Base-by-base conservation (phyloP, 2,888 invertebrate species). In the Calameuta filiformis region DNA sequence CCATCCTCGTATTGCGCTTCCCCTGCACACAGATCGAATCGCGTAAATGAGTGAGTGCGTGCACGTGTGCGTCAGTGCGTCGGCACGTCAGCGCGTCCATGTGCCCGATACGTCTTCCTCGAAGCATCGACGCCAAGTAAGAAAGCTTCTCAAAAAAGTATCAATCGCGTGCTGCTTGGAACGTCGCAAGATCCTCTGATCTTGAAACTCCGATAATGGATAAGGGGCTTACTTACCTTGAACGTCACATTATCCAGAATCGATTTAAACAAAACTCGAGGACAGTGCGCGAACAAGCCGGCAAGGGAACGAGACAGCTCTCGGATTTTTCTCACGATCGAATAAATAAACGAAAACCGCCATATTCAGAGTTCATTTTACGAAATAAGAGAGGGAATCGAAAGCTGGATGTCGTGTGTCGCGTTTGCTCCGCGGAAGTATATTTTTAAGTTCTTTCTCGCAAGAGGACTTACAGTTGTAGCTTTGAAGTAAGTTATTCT, bases 271-370 rank as follows among this genome's bases (percentile, higher is more conserved):
- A 40, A 40, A 40, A 40, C 15, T 40, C 40, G 40, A 40, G 15
- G 40, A 15, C 40, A 69, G 69, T 6, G 69, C 69, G n/a, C 69
- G 80, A 84, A 82, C 82, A 84, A 83, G 82, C 77, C 83, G 82
- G 80, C 80, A 83, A 79, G 82, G 82, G 83, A 80, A 33, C 33
- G 82, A 80, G 76, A 76, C 83, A 83, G 83, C 76, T 80, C 83
- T 86, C 87, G 83, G 84, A 80, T 87, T 83, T 88, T 85, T 82
- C 79, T 78, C 79, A 83, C 78, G 82, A 76, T 81, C 73, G 79
- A 79, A 83, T 84, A 90, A 90, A 90, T 90, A 90, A 90, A 90
- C 86, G 89, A 90, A 89, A 90, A 86, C 88, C 89, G 90, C 90
- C 89, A 90, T 90, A 87, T 87, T 87, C 86, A 87, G 81, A 85